Evolutionary conservation across 2,797 vertebrate species (phyloP).

Genomic region (Pangasius mekongensis): DNA sequence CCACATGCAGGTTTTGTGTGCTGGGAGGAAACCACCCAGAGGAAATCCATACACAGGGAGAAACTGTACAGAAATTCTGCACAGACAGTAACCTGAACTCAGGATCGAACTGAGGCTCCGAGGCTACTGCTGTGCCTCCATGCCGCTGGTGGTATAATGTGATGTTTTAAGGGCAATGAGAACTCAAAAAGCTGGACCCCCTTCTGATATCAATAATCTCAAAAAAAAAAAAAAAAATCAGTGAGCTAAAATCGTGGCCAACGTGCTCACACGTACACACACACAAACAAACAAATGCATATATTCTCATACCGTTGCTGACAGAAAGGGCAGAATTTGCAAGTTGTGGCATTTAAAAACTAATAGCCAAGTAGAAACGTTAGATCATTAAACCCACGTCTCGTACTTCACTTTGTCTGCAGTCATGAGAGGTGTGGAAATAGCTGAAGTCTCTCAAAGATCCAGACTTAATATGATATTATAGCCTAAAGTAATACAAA

Average conservation of each 20-base stretch:
- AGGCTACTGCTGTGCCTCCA: not conserved
- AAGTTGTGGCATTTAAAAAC: slow-evolving; percentile 62
- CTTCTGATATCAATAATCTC: slow-evolving; percentile 35
- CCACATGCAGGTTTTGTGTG: not conserved
- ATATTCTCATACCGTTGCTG: slow-evolving; percentile 42
- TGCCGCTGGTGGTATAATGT: slow-evolving; percentile 30
- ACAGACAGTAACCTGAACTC: not conserved
- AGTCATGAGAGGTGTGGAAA: slow-evolving; percentile 28
- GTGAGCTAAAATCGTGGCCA: slow-evolving; percentile 9
- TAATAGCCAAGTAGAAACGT: slow-evolving; percentile 46
- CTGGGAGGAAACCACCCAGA: not conserved
- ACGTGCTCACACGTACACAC: not conserved
- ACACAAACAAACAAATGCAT: slow-evolving; percentile 31
- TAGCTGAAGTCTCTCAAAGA: slow-evolving; percentile 27
- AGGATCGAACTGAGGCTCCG: slow-evolving; percentile 17
- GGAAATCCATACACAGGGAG: not conserved
- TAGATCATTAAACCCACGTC: slow-evolving; percentile 56
- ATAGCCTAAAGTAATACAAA: slow-evolving; percentile 39
- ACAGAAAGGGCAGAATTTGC: slow-evolving; percentile 61
- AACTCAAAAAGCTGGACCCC: slow-evolving; percentile 13
- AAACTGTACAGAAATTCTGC: not conserved
- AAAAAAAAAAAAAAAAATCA: not conserved
- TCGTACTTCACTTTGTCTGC: slow-evolving; percentile 46
- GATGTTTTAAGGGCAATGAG: slow-evolving; percentile 51
- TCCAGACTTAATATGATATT: slow-evolving; percentile 21